These are phyloP conservation scores for Pachyuromys duprasi DNA, from an alignment of 2,797 vertebrate species.

Conservation along the genomic window DNA sequence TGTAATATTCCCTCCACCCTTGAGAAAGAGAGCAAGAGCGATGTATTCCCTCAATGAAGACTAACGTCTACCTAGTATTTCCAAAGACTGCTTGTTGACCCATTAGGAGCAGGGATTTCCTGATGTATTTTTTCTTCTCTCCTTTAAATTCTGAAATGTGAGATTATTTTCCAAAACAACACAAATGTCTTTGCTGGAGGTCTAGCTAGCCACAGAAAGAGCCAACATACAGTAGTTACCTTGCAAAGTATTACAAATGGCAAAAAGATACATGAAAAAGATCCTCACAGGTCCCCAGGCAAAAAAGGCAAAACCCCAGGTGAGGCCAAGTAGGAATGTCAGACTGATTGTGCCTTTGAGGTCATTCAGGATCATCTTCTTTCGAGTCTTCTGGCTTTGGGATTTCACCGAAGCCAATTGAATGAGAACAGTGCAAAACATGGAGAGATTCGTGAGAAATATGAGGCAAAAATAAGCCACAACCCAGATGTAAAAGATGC, in stretches of 20 bases:
- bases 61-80: slow-evolving; percentile 14
- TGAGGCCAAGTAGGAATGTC: slow-evolving; percentile 93
- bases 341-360: slow-evolving; percentile 91
- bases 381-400: slow-evolving; percentile 83
- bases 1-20: neutral
- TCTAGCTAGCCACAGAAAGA: slow-evolving; percentile 27
- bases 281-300: slow-evolving; percentile 89
- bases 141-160: neutral
- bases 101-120: neutral
- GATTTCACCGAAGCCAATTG: slow-evolving; percentile 90
- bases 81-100: neutral
- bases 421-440: slow-evolving; percentile 92
- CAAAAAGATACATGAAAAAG: slow-evolving; percentile 92
- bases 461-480: slow-evolving; percentile 90
- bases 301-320: slow-evolving; percentile 92
- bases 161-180: slow-evolving; percentile 36
- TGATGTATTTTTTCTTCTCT: neutral
- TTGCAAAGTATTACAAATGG: slow-evolving; percentile 93
- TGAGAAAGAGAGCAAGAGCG: neutral
- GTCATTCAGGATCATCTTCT: slow-evolving; percentile 84
- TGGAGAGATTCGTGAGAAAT: slow-evolving; percentile 90
- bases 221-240: slow-evolving; percentile 85
- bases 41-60: neutral
- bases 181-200: neutral
- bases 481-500: slow-evolving; percentile 90